Conservation (phyloP, 2,888 invertebrate species). For the Caenorhabditis sp. region DNA sequence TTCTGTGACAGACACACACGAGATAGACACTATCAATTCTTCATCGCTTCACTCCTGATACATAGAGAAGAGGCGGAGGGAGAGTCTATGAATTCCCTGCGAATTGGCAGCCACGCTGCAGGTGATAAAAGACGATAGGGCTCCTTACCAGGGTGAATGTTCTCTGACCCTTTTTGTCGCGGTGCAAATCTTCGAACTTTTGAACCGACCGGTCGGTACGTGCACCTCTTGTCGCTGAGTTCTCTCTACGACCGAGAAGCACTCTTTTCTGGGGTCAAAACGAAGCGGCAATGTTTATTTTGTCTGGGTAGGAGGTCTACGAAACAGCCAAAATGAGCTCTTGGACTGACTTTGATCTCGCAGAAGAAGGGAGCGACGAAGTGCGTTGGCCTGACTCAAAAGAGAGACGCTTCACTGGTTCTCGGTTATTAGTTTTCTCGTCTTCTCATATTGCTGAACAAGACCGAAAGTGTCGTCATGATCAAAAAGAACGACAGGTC, state of each 20-base stretch:
- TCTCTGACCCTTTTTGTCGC: conserved; percentile 24
- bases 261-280: conserved; percentile 16
- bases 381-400: background rate
- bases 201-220: conserved; percentile 34
- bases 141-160: conserved; percentile 21
- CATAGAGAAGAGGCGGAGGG: conserved; percentile 5
- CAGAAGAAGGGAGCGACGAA: background rate
- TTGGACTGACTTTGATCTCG: background rate
- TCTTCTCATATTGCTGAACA: background rate
- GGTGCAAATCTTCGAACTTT: conserved; percentile 27
- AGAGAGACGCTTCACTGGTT: conserved; percentile 2
- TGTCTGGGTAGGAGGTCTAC: conserved; percentile 52
- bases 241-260: conserved; percentile 5
- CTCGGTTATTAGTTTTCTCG: background rate
- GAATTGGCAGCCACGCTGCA: conserved; percentile 12
- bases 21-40: conserved; percentile 37
- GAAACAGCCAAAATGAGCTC: conserved; percentile 3
- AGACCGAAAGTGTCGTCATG: background rate
- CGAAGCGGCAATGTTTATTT: conserved; percentile 41
- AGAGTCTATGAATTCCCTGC: conserved; percentile 12
- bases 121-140: conserved; percentile 19
- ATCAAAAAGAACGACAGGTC: background rate
- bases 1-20: conserved; percentile 4
- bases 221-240: background rate
- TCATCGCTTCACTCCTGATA: conserved; percentile 9